These are phyloP conservation scores for Capra hircus DNA, from an alignment of 2,113 vertebrate species.

Conservation along the genomic window DNA sequence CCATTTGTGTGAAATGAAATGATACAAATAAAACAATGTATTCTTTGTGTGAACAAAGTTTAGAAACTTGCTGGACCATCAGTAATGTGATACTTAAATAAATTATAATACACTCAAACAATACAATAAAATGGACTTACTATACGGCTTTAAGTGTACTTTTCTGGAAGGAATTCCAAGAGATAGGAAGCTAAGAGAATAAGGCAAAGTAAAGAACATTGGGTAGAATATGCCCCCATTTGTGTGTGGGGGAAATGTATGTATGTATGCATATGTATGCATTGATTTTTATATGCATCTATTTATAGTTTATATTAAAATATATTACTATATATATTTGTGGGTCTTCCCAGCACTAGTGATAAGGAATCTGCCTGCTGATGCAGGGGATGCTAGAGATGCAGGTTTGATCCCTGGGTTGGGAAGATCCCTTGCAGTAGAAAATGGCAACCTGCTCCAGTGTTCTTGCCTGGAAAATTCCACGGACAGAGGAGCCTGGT, in stretches of 20 bases:
- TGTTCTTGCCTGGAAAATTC: background rate
- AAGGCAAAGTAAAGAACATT: background rate
- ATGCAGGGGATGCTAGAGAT: background rate
- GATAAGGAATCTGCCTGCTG: background rate
- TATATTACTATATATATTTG: background rate
- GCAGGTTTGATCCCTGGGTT: background rate
- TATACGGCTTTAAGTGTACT: background rate
- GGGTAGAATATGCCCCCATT: background rate
- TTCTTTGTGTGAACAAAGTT: background rate
- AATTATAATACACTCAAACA: background rate
- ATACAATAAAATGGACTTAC: background rate
- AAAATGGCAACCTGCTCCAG: background rate
- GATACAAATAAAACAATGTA: background rate
- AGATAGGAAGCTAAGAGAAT: background rate
- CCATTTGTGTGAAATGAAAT: constrained; percentile 2
- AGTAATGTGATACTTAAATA: background rate
- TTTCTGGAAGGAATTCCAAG: background rate
- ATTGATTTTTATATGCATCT: background rate
- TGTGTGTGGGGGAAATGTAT: background rate
- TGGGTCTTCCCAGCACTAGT: background rate
- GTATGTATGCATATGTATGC: background rate
- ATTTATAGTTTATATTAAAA: background rate
- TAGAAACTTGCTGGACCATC: background rate
- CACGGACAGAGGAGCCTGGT: background rate
- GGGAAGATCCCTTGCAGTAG: background rate